These are phyloP conservation scores for Fratercula arctica DNA, from an alignment of 2,797 vertebrate genomes.

Conservation along the genomic window DNA sequence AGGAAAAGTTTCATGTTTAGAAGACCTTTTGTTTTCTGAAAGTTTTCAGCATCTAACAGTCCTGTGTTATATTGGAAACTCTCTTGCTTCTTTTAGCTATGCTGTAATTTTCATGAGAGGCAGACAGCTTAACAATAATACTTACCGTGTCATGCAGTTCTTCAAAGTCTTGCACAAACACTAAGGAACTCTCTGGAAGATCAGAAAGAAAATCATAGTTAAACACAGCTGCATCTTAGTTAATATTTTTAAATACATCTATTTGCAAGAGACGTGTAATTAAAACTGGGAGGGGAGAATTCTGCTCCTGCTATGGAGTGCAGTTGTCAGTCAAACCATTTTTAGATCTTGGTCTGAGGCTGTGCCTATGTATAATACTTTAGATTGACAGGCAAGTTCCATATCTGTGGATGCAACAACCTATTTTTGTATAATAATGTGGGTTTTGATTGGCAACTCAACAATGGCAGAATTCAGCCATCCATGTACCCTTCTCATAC, in stretches of 20 bases:
- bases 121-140: not conserved
- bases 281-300: not conserved
- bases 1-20: not conserved
- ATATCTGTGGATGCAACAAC: not conserved
- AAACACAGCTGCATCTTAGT: constrained; percentile 13
- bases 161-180: not conserved
- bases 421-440: constrained; percentile 38
- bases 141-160: not conserved
- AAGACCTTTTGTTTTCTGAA: not conserved
- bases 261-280: not conserved
- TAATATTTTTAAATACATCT: not conserved
- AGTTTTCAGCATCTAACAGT: not conserved
- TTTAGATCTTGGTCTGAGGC: constrained; percentile 43
- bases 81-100: not conserved
- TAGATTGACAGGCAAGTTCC: constrained; percentile 20
- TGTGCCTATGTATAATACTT: not conserved
- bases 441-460: constrained; percentile 35
- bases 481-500: not conserved
- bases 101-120: constrained; percentile 2
- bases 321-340: constrained; percentile 52
- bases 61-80: not conserved
- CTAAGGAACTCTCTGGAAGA: not conserved
- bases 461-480: constrained; percentile 28
- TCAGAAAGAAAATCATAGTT: not conserved
- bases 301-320: not conserved